Conservation (phyloP, 2,113 vertebrate genomes). For the Anas platyrhynchos region DNA sequence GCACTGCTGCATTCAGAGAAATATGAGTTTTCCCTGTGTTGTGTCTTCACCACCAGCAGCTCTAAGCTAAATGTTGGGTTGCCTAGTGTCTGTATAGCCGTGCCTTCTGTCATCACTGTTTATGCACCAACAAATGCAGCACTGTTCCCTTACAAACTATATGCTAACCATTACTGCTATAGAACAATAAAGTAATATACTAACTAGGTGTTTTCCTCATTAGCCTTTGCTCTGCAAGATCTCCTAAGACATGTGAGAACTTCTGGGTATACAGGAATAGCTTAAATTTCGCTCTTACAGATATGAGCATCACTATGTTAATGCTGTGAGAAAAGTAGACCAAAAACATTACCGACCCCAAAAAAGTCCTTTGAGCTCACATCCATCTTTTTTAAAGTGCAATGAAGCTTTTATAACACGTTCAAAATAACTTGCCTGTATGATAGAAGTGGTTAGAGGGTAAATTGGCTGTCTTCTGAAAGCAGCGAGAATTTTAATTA, state of each 20-base stretch:
- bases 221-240: background rate
- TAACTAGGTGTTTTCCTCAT: background rate
- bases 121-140: background rate
- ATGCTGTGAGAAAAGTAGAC: background rate
- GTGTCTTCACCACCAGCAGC: background rate
- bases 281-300: accelerated
- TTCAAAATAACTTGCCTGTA: background rate
- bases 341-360: background rate
- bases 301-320: background rate
- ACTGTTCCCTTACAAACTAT: background rate
- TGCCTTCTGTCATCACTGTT: background rate
- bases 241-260: background rate
- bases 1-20: background rate
- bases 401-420: background rate
- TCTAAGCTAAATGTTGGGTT: background rate
- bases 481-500: background rate
- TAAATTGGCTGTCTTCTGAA: background rate
- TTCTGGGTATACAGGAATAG: background rate
- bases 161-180: background rate
- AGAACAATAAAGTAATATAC: background rate
- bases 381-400: background rate
- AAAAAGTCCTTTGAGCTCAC: background rate
- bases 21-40: accelerated
- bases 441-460: background rate
- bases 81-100: background rate